phyloP scores from a whole-genome alignment of 2,113 vertebrate species.

The Carlito syrichta region DNA sequence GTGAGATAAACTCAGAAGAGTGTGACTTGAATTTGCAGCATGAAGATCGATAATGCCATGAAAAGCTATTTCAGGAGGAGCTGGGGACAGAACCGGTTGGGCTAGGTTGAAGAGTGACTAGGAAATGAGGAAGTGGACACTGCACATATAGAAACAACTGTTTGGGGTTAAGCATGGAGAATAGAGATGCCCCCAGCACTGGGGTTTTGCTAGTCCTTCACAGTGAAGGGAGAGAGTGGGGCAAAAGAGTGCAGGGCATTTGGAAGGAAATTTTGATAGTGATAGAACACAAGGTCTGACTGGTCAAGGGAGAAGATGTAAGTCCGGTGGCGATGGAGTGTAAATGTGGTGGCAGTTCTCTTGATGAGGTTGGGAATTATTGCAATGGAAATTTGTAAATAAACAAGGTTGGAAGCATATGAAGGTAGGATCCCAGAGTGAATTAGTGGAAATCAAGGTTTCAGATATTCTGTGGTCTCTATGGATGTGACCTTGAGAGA shows the following conservation, averaged over 20 bases:
- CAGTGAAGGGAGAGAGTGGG: not conserved
- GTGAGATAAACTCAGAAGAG: too few species aligned
- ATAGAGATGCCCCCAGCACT: not conserved
- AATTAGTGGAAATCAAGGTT: not conserved
- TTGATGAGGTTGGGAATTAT: not conserved
- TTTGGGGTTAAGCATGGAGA: not conserved
- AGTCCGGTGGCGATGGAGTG: not conserved
- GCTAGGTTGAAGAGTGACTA: not conserved
- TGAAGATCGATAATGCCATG: not conserved
- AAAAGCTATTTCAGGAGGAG: not conserved
- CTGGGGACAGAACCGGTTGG: too few species aligned
- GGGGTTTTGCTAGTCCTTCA: not conserved
- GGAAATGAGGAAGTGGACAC: not conserved
- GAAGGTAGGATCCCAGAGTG: not conserved
- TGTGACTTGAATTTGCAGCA: fast-evolving
- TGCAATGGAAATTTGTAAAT: not conserved
- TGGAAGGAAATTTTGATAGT: not conserved
- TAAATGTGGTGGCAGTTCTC: not conserved
- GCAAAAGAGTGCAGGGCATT: not conserved
- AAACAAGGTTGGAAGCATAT: not conserved
- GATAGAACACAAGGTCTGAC: not conserved
- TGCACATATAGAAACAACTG: fast-evolving
- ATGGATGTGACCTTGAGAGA: not conserved
- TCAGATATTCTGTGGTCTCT: not conserved
- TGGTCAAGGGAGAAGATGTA: not conserved